phyloP scores from a whole-genome alignment of 2,113 vertebrate genomes.

The Alces alces region DNA sequence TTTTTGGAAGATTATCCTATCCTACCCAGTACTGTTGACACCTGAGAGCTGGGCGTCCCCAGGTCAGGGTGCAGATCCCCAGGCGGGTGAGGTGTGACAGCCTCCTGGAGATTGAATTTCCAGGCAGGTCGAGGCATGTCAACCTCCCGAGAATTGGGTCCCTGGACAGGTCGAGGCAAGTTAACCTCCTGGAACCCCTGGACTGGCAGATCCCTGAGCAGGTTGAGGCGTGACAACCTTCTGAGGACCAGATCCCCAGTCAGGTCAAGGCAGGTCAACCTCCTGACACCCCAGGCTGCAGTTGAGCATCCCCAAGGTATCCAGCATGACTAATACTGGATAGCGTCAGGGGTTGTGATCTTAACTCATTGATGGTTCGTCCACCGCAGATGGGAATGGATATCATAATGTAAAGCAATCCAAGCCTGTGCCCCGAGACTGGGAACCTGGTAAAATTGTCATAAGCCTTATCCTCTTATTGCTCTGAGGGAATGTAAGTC shows the following conservation, averaged over 20 bases:
- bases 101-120: background rate
- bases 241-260: background rate
- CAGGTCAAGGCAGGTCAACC: background rate
- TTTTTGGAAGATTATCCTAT: background rate
- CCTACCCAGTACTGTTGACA: background rate
- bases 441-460: background rate
- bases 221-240: background rate
- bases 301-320: background rate
- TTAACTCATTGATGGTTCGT: background rate
- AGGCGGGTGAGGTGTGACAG: background rate
- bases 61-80: background rate
- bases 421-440: background rate
- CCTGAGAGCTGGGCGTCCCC: background rate
- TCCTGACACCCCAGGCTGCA: background rate
- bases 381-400: accelerated
- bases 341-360: background rate
- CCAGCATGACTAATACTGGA: background rate
- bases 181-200: background rate
- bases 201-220: background rate
- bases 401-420: background rate
- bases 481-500: background rate
- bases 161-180: background rate
- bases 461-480: background rate
- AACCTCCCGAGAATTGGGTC: background rate
- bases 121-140: background rate